Percentiles rank a stretch among this genome's conserved stretches.
Evolutionary conservation across 2,113 vertebrate species (phyloP).

Genomic region (Megaceryle torquata): DNA sequence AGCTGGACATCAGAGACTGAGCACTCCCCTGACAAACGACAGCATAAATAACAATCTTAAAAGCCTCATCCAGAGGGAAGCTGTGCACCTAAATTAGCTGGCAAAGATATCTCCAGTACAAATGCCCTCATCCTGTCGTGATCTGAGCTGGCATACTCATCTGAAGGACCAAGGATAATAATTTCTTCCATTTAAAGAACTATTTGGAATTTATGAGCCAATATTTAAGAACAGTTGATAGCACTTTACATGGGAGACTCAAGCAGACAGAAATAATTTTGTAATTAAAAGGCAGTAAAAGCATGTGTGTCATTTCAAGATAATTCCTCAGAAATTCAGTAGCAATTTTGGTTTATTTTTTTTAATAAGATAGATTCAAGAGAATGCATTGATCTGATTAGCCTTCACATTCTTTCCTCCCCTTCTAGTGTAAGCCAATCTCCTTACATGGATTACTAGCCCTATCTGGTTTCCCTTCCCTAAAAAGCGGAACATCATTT

Average conservation of each 20-base stretch:
- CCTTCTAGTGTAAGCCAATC: neutral
- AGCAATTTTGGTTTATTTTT: conserved; percentile 29
- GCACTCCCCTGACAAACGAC: neutral
- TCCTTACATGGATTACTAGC: neutral
- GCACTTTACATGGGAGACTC: neutral
- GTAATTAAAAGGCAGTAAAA: conserved; percentile 43
- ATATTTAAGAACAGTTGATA: conserved; percentile 16
- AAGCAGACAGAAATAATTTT: neutral
- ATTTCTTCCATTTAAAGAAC: neutral
- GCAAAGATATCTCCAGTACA: neutral
- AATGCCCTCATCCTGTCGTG: neutral
- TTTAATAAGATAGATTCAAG: neutral
- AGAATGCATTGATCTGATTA: neutral
- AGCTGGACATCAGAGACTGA: neutral
- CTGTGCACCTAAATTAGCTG: neutral
- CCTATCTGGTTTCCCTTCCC: conserved; percentile 23
- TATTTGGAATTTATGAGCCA: neutral
- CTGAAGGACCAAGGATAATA: neutral
- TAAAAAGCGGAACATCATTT: neutral
- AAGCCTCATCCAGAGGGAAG: neutral
- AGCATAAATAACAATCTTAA: neutral
- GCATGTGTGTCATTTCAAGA: neutral
- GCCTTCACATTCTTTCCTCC: neutral
- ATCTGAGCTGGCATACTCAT: neutral
- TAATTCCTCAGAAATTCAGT: neutral